A percentile compares a stretch with the other conserved stretches of the same genome.
phyloP scores from a whole-genome alignment of 2,113 vertebrate species.

The Lagopus leucura region DNA sequence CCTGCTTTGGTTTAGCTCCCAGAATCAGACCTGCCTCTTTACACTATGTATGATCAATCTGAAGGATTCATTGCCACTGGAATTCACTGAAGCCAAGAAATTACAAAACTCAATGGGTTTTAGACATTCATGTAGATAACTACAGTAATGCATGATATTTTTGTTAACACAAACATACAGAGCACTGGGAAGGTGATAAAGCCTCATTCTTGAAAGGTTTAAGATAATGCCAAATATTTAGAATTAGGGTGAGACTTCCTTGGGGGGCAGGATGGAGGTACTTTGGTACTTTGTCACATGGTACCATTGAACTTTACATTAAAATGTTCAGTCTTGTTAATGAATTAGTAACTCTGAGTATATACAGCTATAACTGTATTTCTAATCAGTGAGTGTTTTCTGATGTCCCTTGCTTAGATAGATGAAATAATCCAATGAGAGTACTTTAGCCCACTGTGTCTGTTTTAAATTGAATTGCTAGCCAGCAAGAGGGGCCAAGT shows the following conservation, averaged over 20 bases:
- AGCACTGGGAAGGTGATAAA: constrained; percentile 5
- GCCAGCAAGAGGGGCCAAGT: background rate
- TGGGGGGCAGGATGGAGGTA: background rate
- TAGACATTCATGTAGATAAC: constrained; percentile 24
- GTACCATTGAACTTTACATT: background rate
- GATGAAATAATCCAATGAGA: background rate
- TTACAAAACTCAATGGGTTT: constrained; percentile 13
- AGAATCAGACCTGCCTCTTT: constrained; percentile 15
- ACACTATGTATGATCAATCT: background rate
- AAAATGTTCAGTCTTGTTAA: background rate
- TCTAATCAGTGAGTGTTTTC: background rate
- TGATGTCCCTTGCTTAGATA: background rate
- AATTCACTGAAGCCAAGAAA: constrained; percentile 33
- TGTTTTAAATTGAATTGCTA: background rate
- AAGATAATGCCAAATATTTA: background rate
- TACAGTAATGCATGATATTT: constrained; percentile 2
- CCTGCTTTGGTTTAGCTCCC: background rate
- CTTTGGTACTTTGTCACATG: background rate
- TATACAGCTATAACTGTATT: background rate
- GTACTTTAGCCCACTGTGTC: background rate
- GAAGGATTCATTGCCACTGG: constrained; percentile 18
- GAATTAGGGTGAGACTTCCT: background rate
- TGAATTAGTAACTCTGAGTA: background rate
- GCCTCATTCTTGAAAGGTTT: background rate
- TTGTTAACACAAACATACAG: constrained; percentile 22